A percentile compares a stretch with the other conserved stretches of the same genome.
Conservation (phyloP, 1,140 invertebrate genomes). For the Daktulosphaira vitifoliae region DNA sequence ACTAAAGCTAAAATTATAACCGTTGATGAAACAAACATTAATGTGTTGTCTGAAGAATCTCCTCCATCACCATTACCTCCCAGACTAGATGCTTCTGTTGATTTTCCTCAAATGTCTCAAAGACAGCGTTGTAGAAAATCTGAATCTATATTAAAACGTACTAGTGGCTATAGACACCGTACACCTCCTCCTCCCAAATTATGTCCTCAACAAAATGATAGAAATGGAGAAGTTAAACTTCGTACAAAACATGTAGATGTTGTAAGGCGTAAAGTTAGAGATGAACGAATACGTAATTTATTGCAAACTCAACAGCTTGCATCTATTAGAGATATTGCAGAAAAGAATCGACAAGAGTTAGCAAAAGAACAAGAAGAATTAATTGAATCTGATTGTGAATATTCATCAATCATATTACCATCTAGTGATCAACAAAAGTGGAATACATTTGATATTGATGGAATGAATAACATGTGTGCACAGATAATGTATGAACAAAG, state of each 20-base stretch:
- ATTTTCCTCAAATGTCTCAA: too few relatives aligned
- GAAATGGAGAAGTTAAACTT: background rate
- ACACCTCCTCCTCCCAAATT: slow-evolving; percentile 15
- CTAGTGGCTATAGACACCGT: background rate
- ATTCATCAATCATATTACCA: slow-evolving; percentile 2
- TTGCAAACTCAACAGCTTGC: slow-evolving; percentile 3
- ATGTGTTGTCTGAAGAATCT: too few relatives aligned
- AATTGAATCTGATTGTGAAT: background rate
- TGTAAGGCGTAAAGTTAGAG: background rate
- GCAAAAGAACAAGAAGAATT: background rate
- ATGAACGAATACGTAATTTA: background rate
- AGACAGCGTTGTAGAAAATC: too few relatives aligned
- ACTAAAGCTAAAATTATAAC: too few relatives aligned
- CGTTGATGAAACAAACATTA: too few relatives aligned
- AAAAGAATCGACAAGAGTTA: background rate
- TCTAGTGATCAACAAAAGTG: background rate
- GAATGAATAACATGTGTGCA: slow-evolving; percentile 22
- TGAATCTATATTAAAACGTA: background rate
- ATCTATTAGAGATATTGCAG: slow-evolving; percentile 1
- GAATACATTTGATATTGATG: background rate
- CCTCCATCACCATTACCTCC: too few relatives aligned
- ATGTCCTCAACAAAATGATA: slow-evolving; percentile 8
- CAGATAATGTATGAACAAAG: slow-evolving; percentile 27
- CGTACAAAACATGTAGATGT: slow-evolving; percentile 24
- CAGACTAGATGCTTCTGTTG: too few relatives aligned